Evolutionary conservation across 2,888 invertebrate species (phyloP).

Genomic region (Ophion costatus): DNA sequence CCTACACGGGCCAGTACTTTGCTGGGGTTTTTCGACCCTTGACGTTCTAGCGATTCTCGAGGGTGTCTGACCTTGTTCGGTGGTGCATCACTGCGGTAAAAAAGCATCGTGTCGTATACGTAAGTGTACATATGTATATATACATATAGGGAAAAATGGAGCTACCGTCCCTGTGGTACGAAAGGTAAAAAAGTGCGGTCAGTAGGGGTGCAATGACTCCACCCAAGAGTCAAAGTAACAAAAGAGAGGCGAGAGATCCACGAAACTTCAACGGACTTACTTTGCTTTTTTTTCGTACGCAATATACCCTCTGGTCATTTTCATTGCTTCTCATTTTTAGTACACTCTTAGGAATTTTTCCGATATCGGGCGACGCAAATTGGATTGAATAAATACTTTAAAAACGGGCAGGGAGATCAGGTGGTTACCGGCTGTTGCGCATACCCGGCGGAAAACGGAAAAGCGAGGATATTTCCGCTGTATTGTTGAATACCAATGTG

Average conservation of each 20-base stretch:
- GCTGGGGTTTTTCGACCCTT: too few relatives aligned
- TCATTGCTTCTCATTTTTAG: neutral
- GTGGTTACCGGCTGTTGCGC: too few relatives aligned
- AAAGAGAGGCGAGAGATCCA: neutral
- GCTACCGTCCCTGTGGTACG: neutral
- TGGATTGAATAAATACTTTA: too few relatives aligned
- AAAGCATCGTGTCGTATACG: neutral
- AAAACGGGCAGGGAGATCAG: too few relatives aligned
- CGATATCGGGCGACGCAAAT: too few relatives aligned
- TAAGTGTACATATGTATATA: neutral
- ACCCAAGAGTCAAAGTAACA: neutral
- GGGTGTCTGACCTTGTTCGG: too few relatives aligned
- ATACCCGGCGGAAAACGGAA: too few relatives aligned
- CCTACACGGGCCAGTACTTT: too few relatives aligned
- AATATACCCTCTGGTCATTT: neutral
- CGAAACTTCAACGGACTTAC: neutral
- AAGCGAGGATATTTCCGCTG: too few relatives aligned
- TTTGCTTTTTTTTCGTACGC: neutral
- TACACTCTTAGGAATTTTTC: neutral
- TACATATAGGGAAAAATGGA: neutral
- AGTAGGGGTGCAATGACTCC: neutral
- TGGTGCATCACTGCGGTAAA: neutral
- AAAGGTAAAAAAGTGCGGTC: slow-evolving; percentile 15
- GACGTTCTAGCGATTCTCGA: too few relatives aligned
- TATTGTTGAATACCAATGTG: too few relatives aligned